Percentiles rank a stretch among this genome's conserved stretches.
Evolutionary conservation across 2,888 invertebrate genomes (phyloP).

Genomic region (Macrosiphum euphorbiae): DNA sequence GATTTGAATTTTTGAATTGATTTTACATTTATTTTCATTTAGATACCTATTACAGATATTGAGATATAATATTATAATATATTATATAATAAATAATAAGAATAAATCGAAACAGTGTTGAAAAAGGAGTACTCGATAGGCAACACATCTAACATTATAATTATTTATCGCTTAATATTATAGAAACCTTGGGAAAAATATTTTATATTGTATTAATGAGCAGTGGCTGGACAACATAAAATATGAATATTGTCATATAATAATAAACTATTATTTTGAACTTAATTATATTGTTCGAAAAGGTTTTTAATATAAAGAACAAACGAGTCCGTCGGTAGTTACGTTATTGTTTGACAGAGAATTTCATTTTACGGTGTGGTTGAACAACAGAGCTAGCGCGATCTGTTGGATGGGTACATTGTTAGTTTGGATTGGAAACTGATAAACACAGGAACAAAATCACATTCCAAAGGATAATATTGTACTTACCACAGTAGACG

Average conservation of each 20-base stretch:
- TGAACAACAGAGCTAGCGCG: not conserved
- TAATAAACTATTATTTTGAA: not conserved
- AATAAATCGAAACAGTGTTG: not conserved
- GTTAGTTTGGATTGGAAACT: too few relatives aligned
- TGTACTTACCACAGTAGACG: not conserved
- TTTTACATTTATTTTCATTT: not conserved
- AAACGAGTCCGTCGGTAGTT: not conserved
- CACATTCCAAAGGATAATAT: not conserved
- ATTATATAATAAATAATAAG: not conserved
- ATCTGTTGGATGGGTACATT: not conserved
- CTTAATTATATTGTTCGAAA: not conserved
- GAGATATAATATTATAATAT: too few relatives aligned
- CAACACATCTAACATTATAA: not conserved
- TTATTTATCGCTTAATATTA: not conserved
- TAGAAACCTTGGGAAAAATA: not conserved
- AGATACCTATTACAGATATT: not conserved
- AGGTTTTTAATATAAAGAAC: not conserved
- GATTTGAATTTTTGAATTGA: not conserved
- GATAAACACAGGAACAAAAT: conserved; percentile 17
- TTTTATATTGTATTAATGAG: not conserved
- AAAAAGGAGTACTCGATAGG: conserved; percentile 15
- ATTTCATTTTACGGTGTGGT: not conserved
- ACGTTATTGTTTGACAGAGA: not conserved
- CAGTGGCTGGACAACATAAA: not conserved
- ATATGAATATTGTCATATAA: too few relatives aligned